A percentile compares a stretch with the other conserved stretches of the same genome.
Evolutionary conservation across 2,113 vertebrate species (phyloP).

Genomic region (Patagioenas fasciata): DNA sequence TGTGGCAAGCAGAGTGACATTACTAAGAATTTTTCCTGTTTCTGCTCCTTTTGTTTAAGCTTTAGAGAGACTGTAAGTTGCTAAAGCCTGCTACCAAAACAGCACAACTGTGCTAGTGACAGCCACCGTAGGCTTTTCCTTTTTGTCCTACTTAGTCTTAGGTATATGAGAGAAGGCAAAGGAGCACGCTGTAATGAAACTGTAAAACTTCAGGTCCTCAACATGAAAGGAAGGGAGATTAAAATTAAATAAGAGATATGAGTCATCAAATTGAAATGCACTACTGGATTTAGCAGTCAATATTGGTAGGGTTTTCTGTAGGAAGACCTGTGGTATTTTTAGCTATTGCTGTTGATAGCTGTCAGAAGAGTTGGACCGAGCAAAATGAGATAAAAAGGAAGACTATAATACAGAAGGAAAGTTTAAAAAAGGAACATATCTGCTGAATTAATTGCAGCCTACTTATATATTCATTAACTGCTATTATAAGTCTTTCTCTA

Average conservation of each 20-base stretch:
- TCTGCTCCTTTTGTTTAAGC: not conserved
- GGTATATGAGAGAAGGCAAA: not conserved
- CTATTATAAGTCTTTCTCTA: not conserved
- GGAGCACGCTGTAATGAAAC: not conserved
- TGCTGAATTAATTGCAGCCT: slow-evolving; percentile 27
- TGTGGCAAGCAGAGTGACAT: not conserved
- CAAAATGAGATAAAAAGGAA: slow-evolving; percentile 31
- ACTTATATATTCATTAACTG: not conserved
- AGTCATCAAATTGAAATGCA: slow-evolving; percentile 5
- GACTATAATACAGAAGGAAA: not conserved
- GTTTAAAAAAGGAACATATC: not conserved
- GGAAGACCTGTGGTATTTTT: slow-evolving; percentile 35
- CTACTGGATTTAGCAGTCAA: not conserved
- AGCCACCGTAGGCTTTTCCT: not conserved
- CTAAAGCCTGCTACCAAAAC: not conserved
- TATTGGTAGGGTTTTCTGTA: not conserved
- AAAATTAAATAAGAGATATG: not conserved
- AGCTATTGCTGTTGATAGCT: not conserved
- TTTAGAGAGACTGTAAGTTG: not conserved
- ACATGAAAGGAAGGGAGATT: slow-evolving; percentile 19
- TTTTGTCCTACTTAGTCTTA: not conserved
- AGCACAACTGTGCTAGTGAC: not conserved
- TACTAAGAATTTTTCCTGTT: not conserved
- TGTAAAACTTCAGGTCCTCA: not conserved
- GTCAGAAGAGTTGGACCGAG: slow-evolving; percentile 15